Percentiles rank a stretch among this genome's conserved stretches.
phyloP scores from a whole-genome alignment of 2,797 vertebrate species.

The Chloroceryle amazona region DNA sequence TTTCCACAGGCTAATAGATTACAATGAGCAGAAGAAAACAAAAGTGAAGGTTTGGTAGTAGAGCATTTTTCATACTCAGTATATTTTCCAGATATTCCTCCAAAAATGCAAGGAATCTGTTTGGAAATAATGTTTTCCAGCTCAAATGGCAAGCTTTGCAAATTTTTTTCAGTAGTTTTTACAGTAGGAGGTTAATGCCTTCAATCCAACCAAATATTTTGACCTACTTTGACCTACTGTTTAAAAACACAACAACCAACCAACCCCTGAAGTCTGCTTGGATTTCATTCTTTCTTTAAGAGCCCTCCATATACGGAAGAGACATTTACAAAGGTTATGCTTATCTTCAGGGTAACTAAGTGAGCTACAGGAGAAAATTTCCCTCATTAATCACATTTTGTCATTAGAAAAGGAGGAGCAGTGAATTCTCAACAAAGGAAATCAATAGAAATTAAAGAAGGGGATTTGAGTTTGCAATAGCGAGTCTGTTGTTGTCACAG shows the following conservation, averaged over 20 bases:
- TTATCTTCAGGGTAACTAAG: not conserved
- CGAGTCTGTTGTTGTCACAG: not conserved
- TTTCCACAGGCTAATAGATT: not conserved
- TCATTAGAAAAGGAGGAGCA: not conserved
- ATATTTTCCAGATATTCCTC: not conserved
- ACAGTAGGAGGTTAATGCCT: not conserved
- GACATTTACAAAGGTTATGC: not conserved
- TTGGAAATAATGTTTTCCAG: not conserved
- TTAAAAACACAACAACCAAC: not conserved
- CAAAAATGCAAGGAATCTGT: not conserved
- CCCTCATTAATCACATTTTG: not conserved
- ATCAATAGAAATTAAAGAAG: not conserved
- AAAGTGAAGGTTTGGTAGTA: not conserved
- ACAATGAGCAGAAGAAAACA: not conserved
- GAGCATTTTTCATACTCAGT: not conserved
- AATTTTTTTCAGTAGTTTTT: not conserved
- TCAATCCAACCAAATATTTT: not conserved
- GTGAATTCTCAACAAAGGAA: not conserved
- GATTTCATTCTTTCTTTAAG: not conserved
- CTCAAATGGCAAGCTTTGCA: not conserved
- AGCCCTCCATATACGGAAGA: not conserved
- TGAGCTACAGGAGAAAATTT: not conserved
- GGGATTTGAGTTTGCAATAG: not conserved
- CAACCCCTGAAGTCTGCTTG: not conserved
- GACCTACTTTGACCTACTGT: not conserved